Evolutionary conservation across 2,113 vertebrate genomes (phyloP).

Genomic region (Larimichthys polyactis): DNA sequence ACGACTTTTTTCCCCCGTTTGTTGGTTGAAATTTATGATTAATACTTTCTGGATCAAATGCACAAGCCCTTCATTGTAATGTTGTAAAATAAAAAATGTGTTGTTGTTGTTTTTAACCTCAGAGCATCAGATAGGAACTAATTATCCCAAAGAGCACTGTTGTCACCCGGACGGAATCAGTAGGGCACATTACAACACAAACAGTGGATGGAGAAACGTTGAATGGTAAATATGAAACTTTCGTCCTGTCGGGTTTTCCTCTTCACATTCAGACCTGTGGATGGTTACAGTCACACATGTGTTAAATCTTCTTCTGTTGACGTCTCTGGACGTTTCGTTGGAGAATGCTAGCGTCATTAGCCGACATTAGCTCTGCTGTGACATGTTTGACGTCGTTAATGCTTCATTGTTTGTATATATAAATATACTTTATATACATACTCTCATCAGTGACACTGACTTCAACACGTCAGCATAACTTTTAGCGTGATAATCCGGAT

Average conservation of each 20-base stretch:
- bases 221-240: constrained; percentile 27
- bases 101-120: neutral
- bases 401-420: neutral
- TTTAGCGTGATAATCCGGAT: neutral
- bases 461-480: neutral
- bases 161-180: constrained; percentile 35
- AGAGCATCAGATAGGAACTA: constrained; percentile 6
- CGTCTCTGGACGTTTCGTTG: neutral
- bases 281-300: neutral
- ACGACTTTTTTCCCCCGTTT: too few species aligned
- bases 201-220: constrained; percentile 27
- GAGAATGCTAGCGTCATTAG: constrained; percentile 24
- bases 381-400: neutral
- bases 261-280: neutral
- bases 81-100: too few species aligned
- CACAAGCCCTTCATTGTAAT: too few species aligned
- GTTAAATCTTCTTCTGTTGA: neutral
- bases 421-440: too few species aligned
- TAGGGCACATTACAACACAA: constrained; percentile 36
- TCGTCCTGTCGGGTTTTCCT: neutral
- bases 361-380: constrained; percentile 5
- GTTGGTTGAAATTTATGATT: neutral
- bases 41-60: neutral
- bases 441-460: neutral
- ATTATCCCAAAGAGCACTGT: neutral